Base-by-base conservation (phyloP, 2,888 invertebrate species). In the Pandemis cinnamomeana region DNA sequence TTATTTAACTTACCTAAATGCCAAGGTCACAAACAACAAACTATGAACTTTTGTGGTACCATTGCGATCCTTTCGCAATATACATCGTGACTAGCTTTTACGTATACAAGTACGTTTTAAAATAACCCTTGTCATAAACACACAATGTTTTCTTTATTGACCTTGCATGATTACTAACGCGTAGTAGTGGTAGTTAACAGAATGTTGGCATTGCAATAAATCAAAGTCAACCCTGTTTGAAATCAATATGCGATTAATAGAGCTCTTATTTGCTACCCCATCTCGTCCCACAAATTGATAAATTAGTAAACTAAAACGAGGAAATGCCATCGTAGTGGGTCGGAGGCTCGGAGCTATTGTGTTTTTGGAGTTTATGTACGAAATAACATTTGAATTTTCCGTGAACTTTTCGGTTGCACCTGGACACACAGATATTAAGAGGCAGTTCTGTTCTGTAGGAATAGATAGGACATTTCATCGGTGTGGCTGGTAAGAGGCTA, bases 91-190 rank as follows among this genome's bases (percentile, higher is more conserved):
- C 15, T 5, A 55, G 53, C 53, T 20, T 53, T 44, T 15, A 27
- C 44, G 44, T 48, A 64, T 15, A 53, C 51, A 53, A 58, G 55
- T 42, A 42, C n/a, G 67, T 55, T 67, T 42, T 55, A 67, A 67
- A 67, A 67, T 42, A 55, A 53, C 67, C 66, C 66, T n/a, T 66
- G 66, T 67, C 55, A 67, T 55, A 67, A 67, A 67, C 67, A 67
- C 15, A 55, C 55, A 55, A 51, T 66, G 51, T 7, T 66, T 66
- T 7, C 11, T 55, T 67, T 55, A 67, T 67, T 7, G 42, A 67
- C 55, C n/a, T 67, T 10, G 15, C 55, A 42, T 64, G 5, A 63
- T 67, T 55, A 42, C 13, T 55, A 27, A 44, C 41, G 36, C 15
- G n/a, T n/a, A n/a, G n/a, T n/a, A 2, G 42, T 55, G 41, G 10